Conservation (phyloP, 2,113 vertebrate species). For the Neotoma lepida region DNA sequence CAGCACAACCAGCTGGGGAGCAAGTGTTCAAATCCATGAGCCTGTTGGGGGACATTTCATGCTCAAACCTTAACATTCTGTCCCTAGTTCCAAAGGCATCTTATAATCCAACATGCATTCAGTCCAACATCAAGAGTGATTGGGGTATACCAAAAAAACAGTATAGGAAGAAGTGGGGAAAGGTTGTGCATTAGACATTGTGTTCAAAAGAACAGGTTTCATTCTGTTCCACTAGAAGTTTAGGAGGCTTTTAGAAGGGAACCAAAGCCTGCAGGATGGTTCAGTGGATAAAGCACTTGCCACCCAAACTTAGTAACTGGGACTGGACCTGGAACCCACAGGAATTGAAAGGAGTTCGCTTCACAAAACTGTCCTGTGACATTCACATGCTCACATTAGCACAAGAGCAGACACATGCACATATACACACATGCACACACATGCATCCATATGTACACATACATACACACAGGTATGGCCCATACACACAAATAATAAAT, state of each 20-base stretch:
- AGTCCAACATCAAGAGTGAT: background rate
- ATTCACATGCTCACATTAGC: too few relatives aligned
- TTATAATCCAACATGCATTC: background rate
- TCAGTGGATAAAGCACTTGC: background rate
- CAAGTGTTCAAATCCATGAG: background rate
- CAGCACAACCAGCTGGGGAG: background rate
- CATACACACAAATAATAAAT: background rate
- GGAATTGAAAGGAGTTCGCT: background rate
- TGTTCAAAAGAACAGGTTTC: background rate
- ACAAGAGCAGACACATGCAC: background rate
- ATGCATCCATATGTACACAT: accelerated
- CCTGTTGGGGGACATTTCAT: background rate
- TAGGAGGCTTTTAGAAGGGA: background rate
- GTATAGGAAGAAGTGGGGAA: background rate
- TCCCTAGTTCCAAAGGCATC: background rate
- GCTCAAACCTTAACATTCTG: background rate
- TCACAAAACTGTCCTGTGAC: background rate
- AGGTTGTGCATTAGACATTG: background rate
- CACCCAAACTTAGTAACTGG: accelerated
- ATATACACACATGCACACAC: background rate
- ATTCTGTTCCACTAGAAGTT: background rate
- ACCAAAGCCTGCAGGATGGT: too few relatives aligned
- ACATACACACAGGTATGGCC: background rate
- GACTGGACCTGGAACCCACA: background rate
- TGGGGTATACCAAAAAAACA: background rate